Percentiles rank a stretch among this genome's conserved stretches.
These are phyloP conservation scores for Drosophila nikananu DNA, from an alignment of 1,140 invertebrate genomes.

Conservation along the genomic window DNA sequence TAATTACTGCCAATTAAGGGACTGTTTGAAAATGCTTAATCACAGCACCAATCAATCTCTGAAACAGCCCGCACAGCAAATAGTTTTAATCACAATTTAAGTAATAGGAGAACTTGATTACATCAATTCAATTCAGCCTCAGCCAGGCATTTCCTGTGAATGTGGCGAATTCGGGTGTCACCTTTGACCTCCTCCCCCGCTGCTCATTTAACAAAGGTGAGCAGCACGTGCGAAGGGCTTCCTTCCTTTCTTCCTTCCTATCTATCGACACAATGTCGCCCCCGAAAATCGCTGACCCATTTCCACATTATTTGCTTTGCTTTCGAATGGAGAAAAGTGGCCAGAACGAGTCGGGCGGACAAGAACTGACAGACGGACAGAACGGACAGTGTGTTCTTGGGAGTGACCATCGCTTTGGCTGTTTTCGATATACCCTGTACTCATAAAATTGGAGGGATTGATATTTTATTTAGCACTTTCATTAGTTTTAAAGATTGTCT, in stretches of 20 bases:
- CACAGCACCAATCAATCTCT: conserved; percentile 25
- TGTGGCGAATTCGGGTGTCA: conserved; percentile 26
- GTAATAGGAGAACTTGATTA: conserved; percentile 43
- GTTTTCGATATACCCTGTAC: not conserved
- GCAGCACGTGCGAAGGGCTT: conserved; percentile 63
- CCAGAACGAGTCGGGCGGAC: conserved; percentile 4
- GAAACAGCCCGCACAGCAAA: conserved; percentile 7
- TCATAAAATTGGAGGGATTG: too few species aligned
- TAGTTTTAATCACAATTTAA: conserved; percentile 47
- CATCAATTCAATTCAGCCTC: conserved; percentile 25
- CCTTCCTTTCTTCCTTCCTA: conserved; percentile 36
- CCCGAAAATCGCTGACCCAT: conserved; percentile 76
- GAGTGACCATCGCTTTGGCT: conserved; percentile 28
- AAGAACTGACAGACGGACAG: not conserved
- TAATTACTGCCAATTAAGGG: conserved; percentile 5
- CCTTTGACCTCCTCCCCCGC: not conserved
- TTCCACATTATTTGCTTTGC: conserved; percentile 52
- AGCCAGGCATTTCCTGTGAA: conserved; percentile 27
- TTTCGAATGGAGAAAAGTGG: conserved; percentile 13
- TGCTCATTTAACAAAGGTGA: conserved; percentile 14
- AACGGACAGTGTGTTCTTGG: conserved; percentile 31
- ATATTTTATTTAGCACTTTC: too few species aligned
- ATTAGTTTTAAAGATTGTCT: not conserved
- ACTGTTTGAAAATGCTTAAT: conserved; percentile 6
- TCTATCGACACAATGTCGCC: conserved; percentile 58